Conservation (phyloP, 2,888 invertebrate genomes). For the Heliconius ethilla region DNA sequence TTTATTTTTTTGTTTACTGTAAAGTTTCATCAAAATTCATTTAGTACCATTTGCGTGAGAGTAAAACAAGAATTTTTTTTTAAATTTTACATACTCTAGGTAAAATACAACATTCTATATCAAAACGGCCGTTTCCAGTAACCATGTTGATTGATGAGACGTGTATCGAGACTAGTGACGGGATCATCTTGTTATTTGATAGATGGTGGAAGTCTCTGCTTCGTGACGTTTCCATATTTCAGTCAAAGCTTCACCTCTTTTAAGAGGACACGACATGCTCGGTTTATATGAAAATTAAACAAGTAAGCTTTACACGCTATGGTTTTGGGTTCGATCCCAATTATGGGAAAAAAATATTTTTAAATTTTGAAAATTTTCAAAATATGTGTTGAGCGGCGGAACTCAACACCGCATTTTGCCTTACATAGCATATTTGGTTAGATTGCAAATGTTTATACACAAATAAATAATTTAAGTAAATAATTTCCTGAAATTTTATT, state of each 20-base stretch:
- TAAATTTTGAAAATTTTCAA: no score
- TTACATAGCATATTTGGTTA: no score
- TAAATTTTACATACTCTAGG: neutral
- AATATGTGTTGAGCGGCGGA: no score
- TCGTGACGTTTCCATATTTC: constrained; percentile 42
- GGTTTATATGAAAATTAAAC: neutral
- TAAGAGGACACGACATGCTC: neutral
- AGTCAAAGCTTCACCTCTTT: neutral
- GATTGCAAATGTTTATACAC: neutral
- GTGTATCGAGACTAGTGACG: constrained; percentile 68
- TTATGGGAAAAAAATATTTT: no score
- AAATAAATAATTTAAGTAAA: neutral
- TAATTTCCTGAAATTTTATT: neutral
- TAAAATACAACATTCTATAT: neutral
- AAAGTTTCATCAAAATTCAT: no score
- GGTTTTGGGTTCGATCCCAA: neutral
- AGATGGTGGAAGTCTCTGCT: constrained; percentile 58
- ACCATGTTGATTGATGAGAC: constrained; percentile 68
- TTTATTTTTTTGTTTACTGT: no score
- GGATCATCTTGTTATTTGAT: constrained; percentile 72
- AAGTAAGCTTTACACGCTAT: neutral
- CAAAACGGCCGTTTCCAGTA: constrained; percentile 16
- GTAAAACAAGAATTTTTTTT: no score
- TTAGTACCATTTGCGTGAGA: no score
- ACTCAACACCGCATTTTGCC: no score